These are phyloP conservation scores for Tryphoninae sp. DNA, from an alignment of 2,888 invertebrate genomes.

Conservation along the genomic window DNA sequence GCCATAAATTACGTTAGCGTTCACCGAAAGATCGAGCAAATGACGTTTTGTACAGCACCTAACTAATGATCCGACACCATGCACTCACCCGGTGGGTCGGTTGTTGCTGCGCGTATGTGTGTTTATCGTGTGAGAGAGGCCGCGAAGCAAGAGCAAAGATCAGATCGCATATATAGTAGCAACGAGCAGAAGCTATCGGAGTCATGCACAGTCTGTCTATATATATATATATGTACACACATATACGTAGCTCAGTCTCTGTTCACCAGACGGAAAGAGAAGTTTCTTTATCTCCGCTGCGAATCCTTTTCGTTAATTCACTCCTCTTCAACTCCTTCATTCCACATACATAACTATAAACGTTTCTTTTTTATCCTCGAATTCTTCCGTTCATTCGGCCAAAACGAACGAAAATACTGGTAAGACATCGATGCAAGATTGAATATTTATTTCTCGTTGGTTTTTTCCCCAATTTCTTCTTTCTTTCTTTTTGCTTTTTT, in stretches of 20 bases:
- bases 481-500: too few relatives aligned
- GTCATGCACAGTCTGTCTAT: neutral
- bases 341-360: neutral
- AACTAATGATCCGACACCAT: slow-evolving; percentile 59
- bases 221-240: slow-evolving; percentile 14
- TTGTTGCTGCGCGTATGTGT: slow-evolving; percentile 6
- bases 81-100: slow-evolving; percentile 12
- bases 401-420: neutral
- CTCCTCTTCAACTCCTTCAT: neutral
- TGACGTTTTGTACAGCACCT: slow-evolving; percentile 42
- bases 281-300: slow-evolving; percentile 24
- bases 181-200: slow-evolving; percentile 21
- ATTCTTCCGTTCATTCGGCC: too few relatives aligned
- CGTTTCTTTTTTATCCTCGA: too few relatives aligned
- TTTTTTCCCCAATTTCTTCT: neutral
- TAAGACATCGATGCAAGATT: neutral
- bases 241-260: neutral
- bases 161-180: slow-evolving; percentile 31
- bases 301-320: slow-evolving; percentile 19
- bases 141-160: slow-evolving; percentile 8
- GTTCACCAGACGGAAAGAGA: slow-evolving; percentile 30
- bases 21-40: slow-evolving; percentile 43
- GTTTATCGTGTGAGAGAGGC: neutral
- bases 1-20: slow-evolving; percentile 51
- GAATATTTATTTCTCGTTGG: neutral